Conservation (phyloP, 1,140 invertebrate genomes). For the Saccostrea echinata region DNA sequence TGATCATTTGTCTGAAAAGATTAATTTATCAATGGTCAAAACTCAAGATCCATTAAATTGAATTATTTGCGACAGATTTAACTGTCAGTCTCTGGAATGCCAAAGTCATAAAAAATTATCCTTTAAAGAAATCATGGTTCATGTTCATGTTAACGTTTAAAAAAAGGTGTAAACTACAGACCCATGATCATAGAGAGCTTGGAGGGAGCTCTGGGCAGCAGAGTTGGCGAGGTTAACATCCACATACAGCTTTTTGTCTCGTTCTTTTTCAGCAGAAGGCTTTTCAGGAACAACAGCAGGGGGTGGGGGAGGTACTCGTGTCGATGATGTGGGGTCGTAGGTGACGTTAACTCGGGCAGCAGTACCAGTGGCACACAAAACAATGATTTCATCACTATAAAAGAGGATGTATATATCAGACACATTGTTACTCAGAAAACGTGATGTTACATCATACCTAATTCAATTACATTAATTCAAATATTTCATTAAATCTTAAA, state of each 20-base stretch:
- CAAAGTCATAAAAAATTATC: too few species aligned
- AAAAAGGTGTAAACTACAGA: background rate
- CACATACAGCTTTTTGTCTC: slow-evolving; percentile 76
- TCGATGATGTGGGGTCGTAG: slow-evolving; percentile 58
- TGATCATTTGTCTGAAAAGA: too few species aligned
- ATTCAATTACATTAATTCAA: too few species aligned
- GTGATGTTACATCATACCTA: too few species aligned
- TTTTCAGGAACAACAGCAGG: slow-evolving; percentile 37
- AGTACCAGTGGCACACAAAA: slow-evolving; percentile 95
- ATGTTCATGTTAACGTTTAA: too few species aligned
- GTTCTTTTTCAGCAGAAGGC: slow-evolving; percentile 60
- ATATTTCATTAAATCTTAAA: too few species aligned
- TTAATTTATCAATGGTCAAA: too few species aligned
- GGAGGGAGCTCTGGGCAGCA: slow-evolving; percentile 57
- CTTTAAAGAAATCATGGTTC: too few species aligned
- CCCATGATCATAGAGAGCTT: slow-evolving; percentile 6
- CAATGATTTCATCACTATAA: slow-evolving; percentile 93
- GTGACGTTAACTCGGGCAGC: slow-evolving; percentile 88
- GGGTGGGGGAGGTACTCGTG: slow-evolving; percentile 31
- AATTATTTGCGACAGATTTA: too few species aligned
- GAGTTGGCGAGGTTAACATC: slow-evolving; percentile 77
- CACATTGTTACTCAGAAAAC: too few species aligned
- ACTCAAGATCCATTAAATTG: too few species aligned
- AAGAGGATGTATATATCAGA: background rate
- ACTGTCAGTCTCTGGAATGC: too few species aligned